These are phyloP conservation scores for Phaethon lepturus DNA, from an alignment of 2,113 vertebrate species.

Conservation along the genomic window DNA sequence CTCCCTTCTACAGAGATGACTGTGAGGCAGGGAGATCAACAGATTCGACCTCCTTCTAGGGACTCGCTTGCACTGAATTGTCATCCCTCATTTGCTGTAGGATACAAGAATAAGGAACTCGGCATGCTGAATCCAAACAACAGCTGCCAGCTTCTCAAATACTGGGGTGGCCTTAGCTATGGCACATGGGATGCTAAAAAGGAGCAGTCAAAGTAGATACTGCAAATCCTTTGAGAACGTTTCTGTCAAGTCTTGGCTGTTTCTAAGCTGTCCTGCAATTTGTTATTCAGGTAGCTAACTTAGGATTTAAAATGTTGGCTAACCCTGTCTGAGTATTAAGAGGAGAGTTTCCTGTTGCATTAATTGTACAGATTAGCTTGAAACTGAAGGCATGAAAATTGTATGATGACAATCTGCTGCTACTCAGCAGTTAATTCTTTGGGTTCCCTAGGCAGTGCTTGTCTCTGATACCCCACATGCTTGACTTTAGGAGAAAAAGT, in stretches of 20 bases:
- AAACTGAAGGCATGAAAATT: background rate
- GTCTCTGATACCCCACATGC: background rate
- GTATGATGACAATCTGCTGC: background rate
- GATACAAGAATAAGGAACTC: background rate
- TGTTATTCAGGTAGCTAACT: background rate
- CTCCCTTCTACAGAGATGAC: background rate
- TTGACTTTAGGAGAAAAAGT: background rate
- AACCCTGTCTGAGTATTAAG: background rate
- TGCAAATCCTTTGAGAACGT: background rate
- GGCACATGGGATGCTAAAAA: background rate
- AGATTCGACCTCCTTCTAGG: background rate
- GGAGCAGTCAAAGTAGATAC: background rate
- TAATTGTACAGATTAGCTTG: constrained; percentile 10
- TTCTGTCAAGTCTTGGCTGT: background rate
- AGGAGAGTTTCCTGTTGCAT: background rate
- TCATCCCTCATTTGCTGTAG: background rate
- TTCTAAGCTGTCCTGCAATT: background rate
- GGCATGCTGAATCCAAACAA: background rate
- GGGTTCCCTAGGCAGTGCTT: background rate
- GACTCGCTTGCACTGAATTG: background rate
- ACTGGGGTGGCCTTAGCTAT: background rate
- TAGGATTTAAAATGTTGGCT: background rate
- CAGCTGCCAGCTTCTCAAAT: background rate
- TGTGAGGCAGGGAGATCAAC: background rate
- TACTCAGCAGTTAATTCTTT: background rate